Evolutionary conservation across 2,888 invertebrate genomes (phyloP), one percentile per base, ranked within the genome.

Genomic region (Ophioninae sp.): DNA sequence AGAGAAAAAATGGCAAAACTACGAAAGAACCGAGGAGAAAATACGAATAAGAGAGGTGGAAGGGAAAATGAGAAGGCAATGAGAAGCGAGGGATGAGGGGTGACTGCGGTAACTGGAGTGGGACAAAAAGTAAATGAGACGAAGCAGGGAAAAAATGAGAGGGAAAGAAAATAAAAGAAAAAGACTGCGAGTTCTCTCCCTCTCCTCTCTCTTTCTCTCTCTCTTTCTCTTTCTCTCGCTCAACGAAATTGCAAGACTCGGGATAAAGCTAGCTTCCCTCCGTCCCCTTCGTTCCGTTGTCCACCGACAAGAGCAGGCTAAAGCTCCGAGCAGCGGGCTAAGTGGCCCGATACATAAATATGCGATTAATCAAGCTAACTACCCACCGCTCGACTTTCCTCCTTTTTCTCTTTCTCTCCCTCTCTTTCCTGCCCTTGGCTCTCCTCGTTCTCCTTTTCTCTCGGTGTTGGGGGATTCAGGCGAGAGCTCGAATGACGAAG

Each of bases 311-410:
- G 84, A 81, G 75, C 65, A 87, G 87, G 87, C 87, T 87, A 72
- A 81, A 81, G 84, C 79, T 85, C 87, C 87, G 88, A 83, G 79
- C 79, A 82, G 88, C 88, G 88, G 89, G 89, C 89, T 90, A 90
- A 91, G 89, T 90, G 89, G 89, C 86, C 89, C 88, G 90, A 91
- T 91, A 90, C 89, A 91, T 91, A 91, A 91, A 91, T 91, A 91
- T 91, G 90, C 91, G 89, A 91, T 91, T 91, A 91, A 91, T 91
- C 91, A 91, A 89, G 89, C 89, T 89, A 89, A 90, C 89, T 90
- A 87, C 88, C 89, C 83, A 86, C 86, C 88, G 88, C 86, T 86
- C 85, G 81, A 86, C 86, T 86, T 87, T 86, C 83, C 85, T 81
- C 61, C 20, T 72, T 72, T 72, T 70, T 74, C 57, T 87, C 83